Evolutionary conservation across 2,888 invertebrate species (phyloP).

Genomic region (Caenorhabditis sp.): DNA sequence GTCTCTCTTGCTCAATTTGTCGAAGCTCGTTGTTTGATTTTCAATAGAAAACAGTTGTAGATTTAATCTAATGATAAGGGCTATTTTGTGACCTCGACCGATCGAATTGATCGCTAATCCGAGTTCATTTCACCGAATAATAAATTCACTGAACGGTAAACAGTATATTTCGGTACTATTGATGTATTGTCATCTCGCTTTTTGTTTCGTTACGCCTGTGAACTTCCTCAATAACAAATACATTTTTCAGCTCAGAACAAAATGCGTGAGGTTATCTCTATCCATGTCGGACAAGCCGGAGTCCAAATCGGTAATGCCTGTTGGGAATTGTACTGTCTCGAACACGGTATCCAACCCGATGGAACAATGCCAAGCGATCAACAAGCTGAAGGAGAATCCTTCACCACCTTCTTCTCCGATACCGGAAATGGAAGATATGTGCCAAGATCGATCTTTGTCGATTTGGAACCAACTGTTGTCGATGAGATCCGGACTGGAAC

Average conservation of each 20-base stretch:
- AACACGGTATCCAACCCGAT: conserved; percentile 73
- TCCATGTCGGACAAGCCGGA: conserved; percentile 67
- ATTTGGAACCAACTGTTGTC: conserved; percentile 57
- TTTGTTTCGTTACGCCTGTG: no score
- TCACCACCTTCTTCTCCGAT: conserved; percentile 84
- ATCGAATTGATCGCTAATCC: no score
- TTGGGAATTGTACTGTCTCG: conserved; percentile 76
- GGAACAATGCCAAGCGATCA: conserved; percentile 57
- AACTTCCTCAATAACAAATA: neutral
- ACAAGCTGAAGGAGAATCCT: conserved; percentile 79
- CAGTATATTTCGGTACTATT: no score
- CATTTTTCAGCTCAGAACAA: neutral
- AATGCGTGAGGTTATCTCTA: conserved; percentile 63
- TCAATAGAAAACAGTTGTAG: no score
- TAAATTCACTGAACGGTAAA: neutral
- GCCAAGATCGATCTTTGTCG: conserved; percentile 57
- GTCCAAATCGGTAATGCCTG: conserved; percentile 74
- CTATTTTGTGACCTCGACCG: no score
- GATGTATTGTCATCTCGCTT: no score
- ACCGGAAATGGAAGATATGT: conserved; percentile 75
- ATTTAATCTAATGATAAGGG: no score
- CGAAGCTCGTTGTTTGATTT: no score
- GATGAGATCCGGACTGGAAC: conserved; percentile 86
- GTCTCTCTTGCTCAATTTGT: no score
- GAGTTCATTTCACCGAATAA: no score